Percentiles rank a stretch among this genome's conserved stretches.
These are phyloP conservation scores for Aleadryas rufinucha DNA, from an alignment of 2,113 vertebrate genomes.

Conservation along the genomic window DNA sequence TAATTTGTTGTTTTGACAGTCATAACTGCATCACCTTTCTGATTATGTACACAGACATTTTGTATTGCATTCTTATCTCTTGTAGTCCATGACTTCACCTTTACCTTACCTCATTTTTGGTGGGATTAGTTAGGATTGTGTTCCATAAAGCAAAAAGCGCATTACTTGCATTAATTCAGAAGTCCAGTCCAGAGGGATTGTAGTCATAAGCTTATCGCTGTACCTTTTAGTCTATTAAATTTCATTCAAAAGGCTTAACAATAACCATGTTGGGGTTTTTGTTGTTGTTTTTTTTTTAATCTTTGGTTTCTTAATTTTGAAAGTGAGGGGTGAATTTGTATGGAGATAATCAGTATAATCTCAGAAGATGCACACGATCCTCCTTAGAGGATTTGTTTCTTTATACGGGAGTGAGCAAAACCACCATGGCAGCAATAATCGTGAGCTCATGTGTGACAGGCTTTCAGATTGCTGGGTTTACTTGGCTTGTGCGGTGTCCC, in stretches of 20 bases:
- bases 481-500: slow-evolving; percentile 5
- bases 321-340: background rate
- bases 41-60: background rate
- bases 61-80: background rate
- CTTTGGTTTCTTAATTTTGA: background rate
- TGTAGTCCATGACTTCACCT: background rate
- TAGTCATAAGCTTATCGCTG: background rate
- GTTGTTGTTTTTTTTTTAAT: background rate
- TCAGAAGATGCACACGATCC: background rate
- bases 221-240: background rate
- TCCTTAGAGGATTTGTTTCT: background rate
- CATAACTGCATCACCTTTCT: background rate
- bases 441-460: background rate
- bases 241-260: background rate
- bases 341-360: background rate
- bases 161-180: slow-evolving; percentile 11
- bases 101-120: background rate
- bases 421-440: background rate
- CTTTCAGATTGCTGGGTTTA: slow-evolving; percentile 9
- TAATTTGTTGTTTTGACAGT: background rate
- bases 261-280: background rate
- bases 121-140: background rate
- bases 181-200: background rate
- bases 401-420: background rate
- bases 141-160: background rate